Evolutionary conservation across 2,888 invertebrate species (phyloP).

Genomic region (Rhabditoides inermis): DNA sequence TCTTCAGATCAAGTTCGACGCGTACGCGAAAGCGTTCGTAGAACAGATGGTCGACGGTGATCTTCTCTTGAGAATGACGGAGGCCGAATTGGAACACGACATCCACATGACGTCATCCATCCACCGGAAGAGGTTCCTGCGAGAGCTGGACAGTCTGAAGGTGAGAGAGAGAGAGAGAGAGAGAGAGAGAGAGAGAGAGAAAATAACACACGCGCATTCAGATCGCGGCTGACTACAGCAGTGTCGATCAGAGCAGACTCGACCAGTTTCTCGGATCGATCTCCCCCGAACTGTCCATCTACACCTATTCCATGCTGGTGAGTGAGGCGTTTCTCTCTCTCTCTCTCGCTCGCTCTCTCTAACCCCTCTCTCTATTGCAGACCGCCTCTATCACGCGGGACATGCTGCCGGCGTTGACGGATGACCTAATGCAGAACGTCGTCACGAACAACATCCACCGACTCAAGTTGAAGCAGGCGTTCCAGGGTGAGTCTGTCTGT

Average conservation of each 20-base stretch:
- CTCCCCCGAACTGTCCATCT: conserved; percentile 66
- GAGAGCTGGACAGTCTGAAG: conserved; percentile 49
- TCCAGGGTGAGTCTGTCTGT: conserved; percentile 61
- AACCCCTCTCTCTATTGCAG: conserved; percentile 4
- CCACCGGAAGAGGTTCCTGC: conserved; percentile 64
- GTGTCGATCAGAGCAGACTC: conserved; percentile 48
- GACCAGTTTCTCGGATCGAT: conserved; percentile 51
- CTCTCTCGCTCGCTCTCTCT: not conserved
- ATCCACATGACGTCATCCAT: conserved; percentile 86
- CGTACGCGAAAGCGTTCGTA: conserved; percentile 73
- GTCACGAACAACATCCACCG: conserved; percentile 90
- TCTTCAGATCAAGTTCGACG: conserved; percentile 73
- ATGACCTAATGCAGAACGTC: conserved; percentile 81
- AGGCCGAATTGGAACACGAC: conserved; percentile 82
- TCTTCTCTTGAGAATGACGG: conserved; percentile 78
- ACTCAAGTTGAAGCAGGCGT: conserved; percentile 76
- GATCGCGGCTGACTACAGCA: conserved; percentile 50
- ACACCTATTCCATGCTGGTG: conserved; percentile 82
- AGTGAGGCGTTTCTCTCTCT: not conserved
- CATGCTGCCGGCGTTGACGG: conserved; percentile 71
- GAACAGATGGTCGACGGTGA: conserved; percentile 93
- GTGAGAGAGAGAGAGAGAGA: conserved; percentile 8
- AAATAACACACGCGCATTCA: conserved; percentile 9
- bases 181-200: not conserved
- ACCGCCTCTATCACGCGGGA: conserved; percentile 88